These are phyloP conservation scores for Scaptomyza tumidula DNA, from an alignment of 2,888 invertebrate species.

Conservation along the genomic window DNA sequence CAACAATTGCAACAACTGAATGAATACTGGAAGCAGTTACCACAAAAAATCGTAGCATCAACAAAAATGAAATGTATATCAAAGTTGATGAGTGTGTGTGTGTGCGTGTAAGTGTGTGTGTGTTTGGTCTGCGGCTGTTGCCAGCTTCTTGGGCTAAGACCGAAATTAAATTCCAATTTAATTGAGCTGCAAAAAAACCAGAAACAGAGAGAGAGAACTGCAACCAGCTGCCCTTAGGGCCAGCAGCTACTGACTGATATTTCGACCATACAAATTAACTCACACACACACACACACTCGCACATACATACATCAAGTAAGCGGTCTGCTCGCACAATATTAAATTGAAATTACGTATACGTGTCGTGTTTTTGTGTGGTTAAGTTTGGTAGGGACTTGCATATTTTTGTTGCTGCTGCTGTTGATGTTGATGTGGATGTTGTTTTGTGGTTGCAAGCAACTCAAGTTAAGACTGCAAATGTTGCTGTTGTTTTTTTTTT, in stretches of 20 bases:
- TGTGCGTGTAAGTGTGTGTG: slow-evolving; percentile 21
- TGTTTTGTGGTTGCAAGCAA: not conserved
- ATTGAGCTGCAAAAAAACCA: slow-evolving; percentile 76
- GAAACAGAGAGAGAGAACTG: slow-evolving; percentile 9
- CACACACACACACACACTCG: slow-evolving; percentile 6
- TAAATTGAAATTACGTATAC: slow-evolving; percentile 74
- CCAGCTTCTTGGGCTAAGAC: slow-evolving; percentile 57
- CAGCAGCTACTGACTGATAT: slow-evolving; percentile 27
- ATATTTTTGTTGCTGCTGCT: slow-evolving; percentile 5
- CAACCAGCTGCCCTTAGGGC: slow-evolving; percentile 21
- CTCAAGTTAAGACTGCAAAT: not conserved
- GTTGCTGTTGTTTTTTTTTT: slow-evolving; percentile 12
- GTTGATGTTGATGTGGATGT: not conserved
- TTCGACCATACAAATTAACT: slow-evolving; percentile 59
- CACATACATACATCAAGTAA: slow-evolving; percentile 19
- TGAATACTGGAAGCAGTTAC: slow-evolving; percentile 32
- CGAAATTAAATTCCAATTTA: slow-evolving; percentile 80
- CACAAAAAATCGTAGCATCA: slow-evolving; percentile 65
- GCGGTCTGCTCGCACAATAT: slow-evolving; percentile 54
- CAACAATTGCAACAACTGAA: slow-evolving; percentile 24
- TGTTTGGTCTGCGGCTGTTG: slow-evolving; percentile 39
- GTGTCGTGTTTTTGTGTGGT: slow-evolving; percentile 26
- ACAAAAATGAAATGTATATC: slow-evolving; percentile 76
- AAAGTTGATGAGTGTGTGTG: slow-evolving; percentile 49
- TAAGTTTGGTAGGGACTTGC: not conserved